Evolutionary conservation across 2,113 vertebrate genomes (phyloP).

Genomic region (Saccopteryx leptura): DNA sequence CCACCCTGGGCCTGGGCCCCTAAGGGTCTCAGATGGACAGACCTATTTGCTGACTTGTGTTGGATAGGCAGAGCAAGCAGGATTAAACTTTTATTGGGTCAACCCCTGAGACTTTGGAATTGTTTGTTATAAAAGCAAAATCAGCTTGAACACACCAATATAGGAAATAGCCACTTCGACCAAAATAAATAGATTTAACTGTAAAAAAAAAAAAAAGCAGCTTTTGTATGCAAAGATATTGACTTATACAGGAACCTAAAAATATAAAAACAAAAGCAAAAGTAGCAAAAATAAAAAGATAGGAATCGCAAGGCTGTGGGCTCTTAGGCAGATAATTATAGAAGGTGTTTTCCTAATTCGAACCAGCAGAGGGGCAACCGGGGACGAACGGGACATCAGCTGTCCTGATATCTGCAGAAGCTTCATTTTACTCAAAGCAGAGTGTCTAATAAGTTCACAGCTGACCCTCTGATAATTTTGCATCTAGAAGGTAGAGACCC

Average conservation of each 20-base stretch:
- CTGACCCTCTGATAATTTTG: background rate
- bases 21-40: background rate
- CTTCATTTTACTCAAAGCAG: constrained; percentile 11
- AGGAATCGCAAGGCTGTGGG: background rate
- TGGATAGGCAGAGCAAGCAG: background rate
- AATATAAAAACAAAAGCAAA: background rate
- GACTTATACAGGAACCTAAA: background rate
- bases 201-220: constrained; percentile 1
- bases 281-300: background rate
- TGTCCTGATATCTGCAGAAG: background rate
- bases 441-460: background rate
- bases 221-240: background rate
- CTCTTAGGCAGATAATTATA: background rate
- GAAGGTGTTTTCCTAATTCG: background rate
- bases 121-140: background rate
- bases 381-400: background rate
- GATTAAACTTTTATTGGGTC: background rate
- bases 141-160: background rate
- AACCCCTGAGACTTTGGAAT: background rate
- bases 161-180: background rate
- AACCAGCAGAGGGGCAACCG: background rate
- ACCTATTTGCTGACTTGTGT: background rate
- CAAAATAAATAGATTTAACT: background rate
- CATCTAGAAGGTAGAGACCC: background rate
- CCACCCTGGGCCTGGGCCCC: background rate